These are phyloP conservation scores for Euura saliciscinereae DNA, from an alignment of 1,140 invertebrate species.

Conservation along the genomic window DNA sequence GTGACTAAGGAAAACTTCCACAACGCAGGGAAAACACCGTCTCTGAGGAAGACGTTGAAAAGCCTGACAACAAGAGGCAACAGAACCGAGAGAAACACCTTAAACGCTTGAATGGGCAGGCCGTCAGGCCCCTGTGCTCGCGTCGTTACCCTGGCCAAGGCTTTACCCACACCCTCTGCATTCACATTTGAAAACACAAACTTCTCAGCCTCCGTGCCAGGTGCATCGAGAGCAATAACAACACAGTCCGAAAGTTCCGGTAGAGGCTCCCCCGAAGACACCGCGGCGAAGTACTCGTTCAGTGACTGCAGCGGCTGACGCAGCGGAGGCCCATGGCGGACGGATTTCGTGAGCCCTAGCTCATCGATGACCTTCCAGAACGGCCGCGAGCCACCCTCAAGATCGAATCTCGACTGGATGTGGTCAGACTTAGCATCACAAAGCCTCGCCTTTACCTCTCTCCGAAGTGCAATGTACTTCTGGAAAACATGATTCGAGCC, in stretches of 20 bases:
- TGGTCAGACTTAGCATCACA: slow-evolving; percentile 4
- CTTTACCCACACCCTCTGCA: not conserved
- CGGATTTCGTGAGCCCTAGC: not conserved
- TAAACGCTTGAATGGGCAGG: not conserved
- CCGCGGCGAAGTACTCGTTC: not conserved
- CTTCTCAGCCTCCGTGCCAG: not conserved
- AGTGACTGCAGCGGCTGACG: not conserved
- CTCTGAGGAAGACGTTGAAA: not conserved
- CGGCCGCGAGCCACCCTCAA: not conserved
- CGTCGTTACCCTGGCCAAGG: not conserved
- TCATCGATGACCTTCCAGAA: slow-evolving; percentile 5
- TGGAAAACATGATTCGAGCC: not conserved
- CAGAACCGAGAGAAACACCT: not conserved
- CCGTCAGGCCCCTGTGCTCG: not conserved
- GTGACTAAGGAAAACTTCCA: not conserved
- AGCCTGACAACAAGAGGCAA: not conserved
- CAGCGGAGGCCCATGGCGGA: not conserved
- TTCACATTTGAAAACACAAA: not conserved
- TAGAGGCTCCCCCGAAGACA: not conserved
- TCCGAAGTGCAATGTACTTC: not conserved
- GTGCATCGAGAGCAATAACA: not conserved
- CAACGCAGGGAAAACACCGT: not conserved
- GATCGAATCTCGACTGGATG: not conserved
- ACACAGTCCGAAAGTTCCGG: not conserved
- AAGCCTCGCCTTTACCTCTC: not conserved